These are phyloP conservation scores for Ciconia nigra DNA, from an alignment of 2,797 vertebrate genomes.

Conservation along the genomic window DNA sequence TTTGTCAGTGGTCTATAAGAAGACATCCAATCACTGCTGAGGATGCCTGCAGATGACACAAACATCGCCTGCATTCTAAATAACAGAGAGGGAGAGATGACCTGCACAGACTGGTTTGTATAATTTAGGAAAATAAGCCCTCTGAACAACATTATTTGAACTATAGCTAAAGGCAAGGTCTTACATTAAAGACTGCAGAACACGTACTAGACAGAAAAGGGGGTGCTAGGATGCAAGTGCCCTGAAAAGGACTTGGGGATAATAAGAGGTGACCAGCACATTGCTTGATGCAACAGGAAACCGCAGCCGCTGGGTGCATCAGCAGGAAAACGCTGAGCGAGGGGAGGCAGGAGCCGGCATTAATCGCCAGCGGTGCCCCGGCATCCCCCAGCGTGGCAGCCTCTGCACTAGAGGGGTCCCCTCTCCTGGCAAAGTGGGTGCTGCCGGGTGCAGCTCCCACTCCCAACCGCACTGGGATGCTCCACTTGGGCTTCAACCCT, in stretches of 20 bases:
- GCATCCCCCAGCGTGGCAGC: rapidly evolving
- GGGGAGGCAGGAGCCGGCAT: neutral
- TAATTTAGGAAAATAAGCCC: neutral
- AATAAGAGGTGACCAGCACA: neutral
- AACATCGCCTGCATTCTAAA: neutral
- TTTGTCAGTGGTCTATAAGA: neutral
- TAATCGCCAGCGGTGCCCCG: rapidly evolving
- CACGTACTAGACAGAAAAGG: neutral
- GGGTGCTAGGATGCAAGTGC: neutral
- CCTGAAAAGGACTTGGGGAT: neutral
- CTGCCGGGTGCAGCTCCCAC: rapidly evolving
- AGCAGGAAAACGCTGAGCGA: neutral
- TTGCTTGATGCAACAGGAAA: neutral
- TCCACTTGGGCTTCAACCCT: neutral
- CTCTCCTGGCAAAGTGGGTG: neutral
- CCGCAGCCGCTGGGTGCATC: neutral
- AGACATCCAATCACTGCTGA: neutral
- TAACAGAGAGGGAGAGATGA: neutral
- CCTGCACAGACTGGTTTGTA: neutral
- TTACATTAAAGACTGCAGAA: neutral
- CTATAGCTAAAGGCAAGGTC: neutral
- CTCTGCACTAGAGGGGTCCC: neutral
- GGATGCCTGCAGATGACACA: neutral
- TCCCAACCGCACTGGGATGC: neutral
- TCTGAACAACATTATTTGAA: neutral